phyloP scores from a whole-genome alignment of 2,797 vertebrate species.

The Steatocranus sp. region DNA sequence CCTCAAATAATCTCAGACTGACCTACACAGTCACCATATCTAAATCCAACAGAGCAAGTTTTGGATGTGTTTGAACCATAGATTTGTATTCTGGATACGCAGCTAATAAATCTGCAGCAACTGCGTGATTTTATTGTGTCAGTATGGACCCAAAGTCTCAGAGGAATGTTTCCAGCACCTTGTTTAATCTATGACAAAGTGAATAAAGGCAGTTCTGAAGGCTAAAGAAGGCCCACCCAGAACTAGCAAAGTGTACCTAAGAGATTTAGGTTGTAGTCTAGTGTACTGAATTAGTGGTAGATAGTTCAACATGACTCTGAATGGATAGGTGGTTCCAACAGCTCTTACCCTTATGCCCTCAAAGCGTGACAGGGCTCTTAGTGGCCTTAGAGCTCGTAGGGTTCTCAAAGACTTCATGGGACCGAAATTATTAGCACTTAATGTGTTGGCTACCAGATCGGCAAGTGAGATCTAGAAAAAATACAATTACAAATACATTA shows the following conservation, averaged over 20 bases:
- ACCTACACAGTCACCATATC: background rate
- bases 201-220: background rate
- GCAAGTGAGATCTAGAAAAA: slow-evolving; percentile 88
- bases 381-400: slow-evolving; percentile 91
- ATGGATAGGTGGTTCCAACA: background rate
- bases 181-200: background rate
- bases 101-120: background rate
- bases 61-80: background rate
- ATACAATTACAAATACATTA: background rate
- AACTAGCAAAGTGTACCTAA: background rate
- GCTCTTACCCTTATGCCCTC: slow-evolving; percentile 98
- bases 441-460: slow-evolving; percentile 87
- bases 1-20: background rate
- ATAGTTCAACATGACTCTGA: background rate
- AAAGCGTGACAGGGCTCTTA: slow-evolving; percentile 95
- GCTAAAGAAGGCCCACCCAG: background rate
- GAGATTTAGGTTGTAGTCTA: background rate
- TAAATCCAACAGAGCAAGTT: background rate
- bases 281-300: background rate
- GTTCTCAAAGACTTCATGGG: slow-evolving; percentile 96
- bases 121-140: background rate
- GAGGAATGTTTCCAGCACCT: background rate
- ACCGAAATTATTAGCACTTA: slow-evolving; percentile 83
- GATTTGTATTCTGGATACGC: background rate
- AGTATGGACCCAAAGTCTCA: background rate